A percentile compares a stretch with the other conserved stretches of the same genome.
phyloP scores from a whole-genome alignment of 1,140 invertebrate species.

The Drosophila micromelanica region DNA sequence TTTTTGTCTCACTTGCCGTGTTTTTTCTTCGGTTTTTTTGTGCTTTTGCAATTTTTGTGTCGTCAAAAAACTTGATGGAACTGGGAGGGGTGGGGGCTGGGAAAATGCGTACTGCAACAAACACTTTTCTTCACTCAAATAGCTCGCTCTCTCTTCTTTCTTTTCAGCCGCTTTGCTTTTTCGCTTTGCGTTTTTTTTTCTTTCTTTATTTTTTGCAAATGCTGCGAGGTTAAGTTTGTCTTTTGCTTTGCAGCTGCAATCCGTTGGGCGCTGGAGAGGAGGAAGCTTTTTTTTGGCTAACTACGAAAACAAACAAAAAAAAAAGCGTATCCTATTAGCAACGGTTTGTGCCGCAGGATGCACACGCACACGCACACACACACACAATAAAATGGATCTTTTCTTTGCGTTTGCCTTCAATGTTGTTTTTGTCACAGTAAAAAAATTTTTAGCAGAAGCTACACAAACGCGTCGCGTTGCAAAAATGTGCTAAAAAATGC shows the following conservation, averaged over 20 bases:
- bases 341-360: slow-evolving; percentile 33
- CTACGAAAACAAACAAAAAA: slow-evolving; percentile 47
- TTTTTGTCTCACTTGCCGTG: slow-evolving; percentile 30
- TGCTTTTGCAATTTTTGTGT: not conserved
- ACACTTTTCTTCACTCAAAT: slow-evolving; percentile 63
- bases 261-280: slow-evolving; percentile 38
- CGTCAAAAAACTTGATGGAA: slow-evolving; percentile 8
- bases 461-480: slow-evolving; percentile 50
- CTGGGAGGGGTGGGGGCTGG: slow-evolving; percentile 19
- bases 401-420: slow-evolving; percentile 38
- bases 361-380: slow-evolving; percentile 32
- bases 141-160: slow-evolving; percentile 39
- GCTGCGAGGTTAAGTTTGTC: slow-evolving; percentile 79
- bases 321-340: slow-evolving; percentile 38
- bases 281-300: slow-evolving; percentile 29
- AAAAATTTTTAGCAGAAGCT: slow-evolving; percentile 62
- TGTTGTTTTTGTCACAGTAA: slow-evolving; percentile 75
- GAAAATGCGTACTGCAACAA: slow-evolving; percentile 45
- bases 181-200: slow-evolving; percentile 49
- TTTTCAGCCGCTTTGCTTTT: slow-evolving; percentile 35
- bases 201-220: slow-evolving; percentile 59
- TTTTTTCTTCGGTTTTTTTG: slow-evolving; percentile 1
- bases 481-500: slow-evolving; percentile 68
- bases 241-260: slow-evolving; percentile 54
- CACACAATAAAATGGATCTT: slow-evolving; percentile 32